These are phyloP conservation scores for Oreonectes daqikongensis DNA, from an alignment of 2,797 vertebrate genomes.

Conservation along the genomic window DNA sequence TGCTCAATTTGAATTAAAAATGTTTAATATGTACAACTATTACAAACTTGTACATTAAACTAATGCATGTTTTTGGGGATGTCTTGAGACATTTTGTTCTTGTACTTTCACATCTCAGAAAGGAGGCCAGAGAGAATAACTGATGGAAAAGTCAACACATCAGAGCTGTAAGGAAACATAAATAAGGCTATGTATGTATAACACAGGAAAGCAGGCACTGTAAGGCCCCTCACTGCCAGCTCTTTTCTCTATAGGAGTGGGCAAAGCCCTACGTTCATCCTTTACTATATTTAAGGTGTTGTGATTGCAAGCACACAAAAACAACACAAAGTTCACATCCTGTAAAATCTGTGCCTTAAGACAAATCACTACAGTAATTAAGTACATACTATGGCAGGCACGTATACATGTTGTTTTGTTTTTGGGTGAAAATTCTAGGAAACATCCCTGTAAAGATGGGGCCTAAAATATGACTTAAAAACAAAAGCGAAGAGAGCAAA, in stretches of 20 bases:
- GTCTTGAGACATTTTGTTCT: neutral
- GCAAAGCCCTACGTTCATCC: neutral
- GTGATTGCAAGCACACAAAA: constrained; percentile 19
- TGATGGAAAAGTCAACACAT: constrained; percentile 1
- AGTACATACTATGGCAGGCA: neutral
- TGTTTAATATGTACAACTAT: neutral
- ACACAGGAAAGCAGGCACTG: neutral
- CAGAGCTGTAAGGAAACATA: neutral
- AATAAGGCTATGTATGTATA: neutral
- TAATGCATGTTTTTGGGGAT: neutral
- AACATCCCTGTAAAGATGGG: neutral
- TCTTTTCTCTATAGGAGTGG: neutral
- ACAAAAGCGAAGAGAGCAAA: neutral
- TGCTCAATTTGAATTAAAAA: no score
- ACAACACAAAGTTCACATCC: constrained; percentile 43
- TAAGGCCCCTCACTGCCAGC: neutral
- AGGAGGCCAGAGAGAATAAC: neutral
- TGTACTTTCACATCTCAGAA: neutral
- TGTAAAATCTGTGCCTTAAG: neutral
- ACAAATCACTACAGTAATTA: neutral
- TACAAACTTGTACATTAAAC: neutral
- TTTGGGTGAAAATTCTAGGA: neutral
- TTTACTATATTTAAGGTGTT: constrained; percentile 33
- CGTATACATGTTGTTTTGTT: neutral
- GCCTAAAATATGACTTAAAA: neutral